Evolutionary conservation across 1,140 invertebrate species (phyloP), one percentile per base, ranked within the genome.

Genomic region (Aplysia californica): DNA sequence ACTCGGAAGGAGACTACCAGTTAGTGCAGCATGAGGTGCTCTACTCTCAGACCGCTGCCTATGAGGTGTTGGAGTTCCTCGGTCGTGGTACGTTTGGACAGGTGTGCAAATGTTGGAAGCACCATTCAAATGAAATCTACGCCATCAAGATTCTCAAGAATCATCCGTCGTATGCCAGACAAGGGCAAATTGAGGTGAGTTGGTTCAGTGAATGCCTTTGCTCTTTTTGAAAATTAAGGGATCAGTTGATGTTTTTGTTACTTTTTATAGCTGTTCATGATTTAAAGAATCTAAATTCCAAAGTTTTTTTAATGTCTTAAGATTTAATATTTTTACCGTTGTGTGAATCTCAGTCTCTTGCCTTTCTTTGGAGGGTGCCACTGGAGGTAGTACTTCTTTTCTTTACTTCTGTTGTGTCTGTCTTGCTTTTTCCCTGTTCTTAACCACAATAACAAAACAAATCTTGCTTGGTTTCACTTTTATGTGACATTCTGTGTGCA

Each of bases 81-180:
- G 98, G 98, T 81, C 94, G 98, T 82, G 97, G 98, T 80, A 99
- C 98, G 67, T 99, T 99, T 92, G 98, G 98, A 77, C 98, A 99
- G 93, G 98, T 99, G 82, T 98, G 99, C 83, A 99, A 99, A 92
- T 99, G 98, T 90, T 99, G 98, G 98, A 99, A 99, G 90, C 99
- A 99, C 90, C 98, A 98, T 88, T 99, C 98, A 75, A 99, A 98
- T 90, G 98, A 99, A 91, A 99, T 99, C 86, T 98, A 99, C 79
- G 98, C 98, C 85, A 99, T 99, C 88, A 99, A 99, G 92, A 99
- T 99, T 88, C 92, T 99, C 36, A 99, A 99, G 91, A 99, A 99
- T 92, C 98, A 99, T 92, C 98, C 98, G 69, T 99, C 97, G 70
- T 99, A 99, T 92, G 98, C 98, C 76, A 93, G 98, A 84, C 98